Conservation (phyloP, 2,888 invertebrate genomes). For the Morpho achilles region DNA sequence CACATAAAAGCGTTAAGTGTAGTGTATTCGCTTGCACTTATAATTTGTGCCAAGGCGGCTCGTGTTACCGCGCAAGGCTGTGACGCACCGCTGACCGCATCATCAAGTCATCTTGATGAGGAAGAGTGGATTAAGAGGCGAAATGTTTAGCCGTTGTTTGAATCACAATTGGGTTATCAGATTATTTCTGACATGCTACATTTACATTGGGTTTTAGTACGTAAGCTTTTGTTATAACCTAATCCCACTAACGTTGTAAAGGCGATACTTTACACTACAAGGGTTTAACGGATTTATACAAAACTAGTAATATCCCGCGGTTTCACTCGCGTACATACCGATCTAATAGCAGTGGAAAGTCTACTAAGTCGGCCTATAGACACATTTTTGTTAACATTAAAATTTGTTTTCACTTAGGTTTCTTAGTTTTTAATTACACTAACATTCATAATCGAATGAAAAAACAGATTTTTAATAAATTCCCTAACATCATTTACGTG, state of each 20-base stretch:
- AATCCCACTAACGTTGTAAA: neutral
- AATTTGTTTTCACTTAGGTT: too few relatives aligned
- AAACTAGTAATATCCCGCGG: too few relatives aligned
- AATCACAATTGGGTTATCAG: conserved; percentile 22
- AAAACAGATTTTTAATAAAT: too few relatives aligned
- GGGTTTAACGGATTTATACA: too few relatives aligned
- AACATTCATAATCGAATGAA: too few relatives aligned
- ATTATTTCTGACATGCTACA: conserved; percentile 8
- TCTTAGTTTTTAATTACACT: too few relatives aligned
- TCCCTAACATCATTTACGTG: too few relatives aligned
- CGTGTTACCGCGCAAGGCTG: conserved; percentile 15
- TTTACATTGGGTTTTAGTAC: conserved; percentile 6
- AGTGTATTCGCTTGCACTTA: neutral
- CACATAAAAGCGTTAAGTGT: neutral
- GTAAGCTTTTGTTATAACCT: conserved; percentile 6
- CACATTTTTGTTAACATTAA: too few relatives aligned
- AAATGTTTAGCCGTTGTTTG: conserved; percentile 35
- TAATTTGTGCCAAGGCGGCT: conserved; percentile 10
- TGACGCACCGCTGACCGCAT: conserved; percentile 50
- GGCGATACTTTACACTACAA: too few relatives aligned
- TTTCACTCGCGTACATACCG: too few relatives aligned
- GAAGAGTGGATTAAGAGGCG: conserved; percentile 52
- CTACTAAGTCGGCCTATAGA: too few relatives aligned
- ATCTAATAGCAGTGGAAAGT: too few relatives aligned
- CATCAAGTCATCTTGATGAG: conserved; percentile 50